A percentile compares a stretch with the other conserved stretches of the same genome.
phyloP scores from a whole-genome alignment of 2,888 invertebrate species.

The Netelia virgata region DNA sequence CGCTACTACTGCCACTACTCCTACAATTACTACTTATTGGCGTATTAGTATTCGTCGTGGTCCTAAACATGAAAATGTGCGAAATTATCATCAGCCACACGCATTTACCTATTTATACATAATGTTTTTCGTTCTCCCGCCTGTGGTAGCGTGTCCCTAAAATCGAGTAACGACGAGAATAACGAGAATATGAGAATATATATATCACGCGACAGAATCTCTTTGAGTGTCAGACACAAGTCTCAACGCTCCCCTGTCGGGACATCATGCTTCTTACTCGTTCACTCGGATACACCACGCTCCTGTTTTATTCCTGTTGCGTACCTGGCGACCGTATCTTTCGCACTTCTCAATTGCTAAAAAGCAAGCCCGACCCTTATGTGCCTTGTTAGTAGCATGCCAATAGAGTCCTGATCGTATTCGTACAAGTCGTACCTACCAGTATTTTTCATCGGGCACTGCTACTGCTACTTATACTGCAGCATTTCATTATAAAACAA shows the following conservation, averaged over 20 bases:
- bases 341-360: conserved; percentile 47
- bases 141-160: conserved; percentile 46
- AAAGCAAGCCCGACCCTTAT: conserved; percentile 54
- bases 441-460: conserved; percentile 76
- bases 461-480: conserved; percentile 28
- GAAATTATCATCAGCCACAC: not conserved
- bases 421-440: conserved; percentile 73
- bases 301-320: conserved; percentile 70
- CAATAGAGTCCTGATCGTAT: conserved; percentile 76
- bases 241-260: conserved; percentile 37
- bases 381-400: conserved; percentile 81
- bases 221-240: conserved; percentile 78
- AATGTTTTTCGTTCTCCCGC: conserved; percentile 65
- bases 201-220: conserved; percentile 82
- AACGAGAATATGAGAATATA: conserved; percentile 69
- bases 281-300: conserved; percentile 70
- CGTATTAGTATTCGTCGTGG: conserved; percentile 24
- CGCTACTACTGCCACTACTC: no score
- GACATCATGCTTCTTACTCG: conserved; percentile 35
- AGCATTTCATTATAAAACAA: not conserved
- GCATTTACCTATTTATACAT: conserved; percentile 67
- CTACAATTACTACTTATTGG: conserved; percentile 1
- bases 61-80: not conserved
- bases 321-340: conserved; percentile 72
- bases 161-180: conserved; percentile 66